These are phyloP conservation scores for Heteronetta atricapilla DNA, from an alignment of 2,113 vertebrate species.

Conservation along the genomic window DNA sequence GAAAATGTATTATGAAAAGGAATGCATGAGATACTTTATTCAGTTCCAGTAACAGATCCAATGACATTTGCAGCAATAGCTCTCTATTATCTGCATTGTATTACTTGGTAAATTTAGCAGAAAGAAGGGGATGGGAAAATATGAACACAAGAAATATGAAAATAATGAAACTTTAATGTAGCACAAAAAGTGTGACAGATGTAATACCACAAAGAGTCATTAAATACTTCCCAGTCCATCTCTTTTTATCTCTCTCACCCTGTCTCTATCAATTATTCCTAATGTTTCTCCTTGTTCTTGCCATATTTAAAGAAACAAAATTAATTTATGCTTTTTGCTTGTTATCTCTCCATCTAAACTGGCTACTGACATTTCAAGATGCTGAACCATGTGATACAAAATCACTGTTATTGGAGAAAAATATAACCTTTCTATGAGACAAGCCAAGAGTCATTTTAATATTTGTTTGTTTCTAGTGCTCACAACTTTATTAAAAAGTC, in stretches of 20 bases:
- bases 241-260: conserved; percentile 72
- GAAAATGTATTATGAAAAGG: conserved; percentile 69
- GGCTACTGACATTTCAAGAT: conserved; percentile 10
- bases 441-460: neutral
- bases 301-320: conserved; percentile 41
- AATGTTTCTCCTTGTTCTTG: conserved; percentile 52
- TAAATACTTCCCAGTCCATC: conserved; percentile 76
- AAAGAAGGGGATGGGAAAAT: conserved; percentile 76
- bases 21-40: conserved; percentile 68
- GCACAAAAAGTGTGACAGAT: conserved; percentile 78
- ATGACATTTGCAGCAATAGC: conserved; percentile 76
- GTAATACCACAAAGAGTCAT: conserved; percentile 76
- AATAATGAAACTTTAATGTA: conserved; percentile 83
- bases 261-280: conserved; percentile 70
- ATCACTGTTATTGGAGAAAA: conserved; percentile 14
- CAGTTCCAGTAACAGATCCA: conserved; percentile 70
- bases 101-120: conserved; percentile 84
- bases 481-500: neutral
- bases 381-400: neutral
- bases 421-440: neutral
- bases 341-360: conserved; percentile 31
- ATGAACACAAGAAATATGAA: conserved; percentile 80
- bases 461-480: neutral
- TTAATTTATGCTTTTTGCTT: conserved; percentile 39
- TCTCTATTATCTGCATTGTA: conserved; percentile 76